Conservation (phyloP, 2,113 vertebrate species). For the Tachycineta bicolor region DNA sequence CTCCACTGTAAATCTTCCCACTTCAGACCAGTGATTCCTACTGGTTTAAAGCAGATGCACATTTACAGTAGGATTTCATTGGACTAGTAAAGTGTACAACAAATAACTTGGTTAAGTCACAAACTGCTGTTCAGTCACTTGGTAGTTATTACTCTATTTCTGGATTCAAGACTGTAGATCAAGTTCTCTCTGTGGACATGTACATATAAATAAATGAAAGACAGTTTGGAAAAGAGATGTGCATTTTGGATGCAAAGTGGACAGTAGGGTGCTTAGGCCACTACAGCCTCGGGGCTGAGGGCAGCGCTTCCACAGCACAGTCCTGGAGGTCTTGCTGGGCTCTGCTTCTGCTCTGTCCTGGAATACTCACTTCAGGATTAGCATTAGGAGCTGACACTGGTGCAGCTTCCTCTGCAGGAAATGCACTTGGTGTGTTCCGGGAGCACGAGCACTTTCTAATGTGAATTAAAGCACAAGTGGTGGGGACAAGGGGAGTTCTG, state of each 20-base stretch:
- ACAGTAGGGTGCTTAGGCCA: neutral
- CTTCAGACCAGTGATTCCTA: neutral
- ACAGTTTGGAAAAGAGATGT: neutral
- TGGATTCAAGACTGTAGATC: neutral
- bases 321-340: neutral
- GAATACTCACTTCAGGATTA: accelerated
- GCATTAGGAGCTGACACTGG: neutral
- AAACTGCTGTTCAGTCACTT: neutral
- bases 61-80: neutral
- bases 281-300: neutral
- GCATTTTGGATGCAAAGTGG: accelerated
- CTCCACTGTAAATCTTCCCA: neutral
- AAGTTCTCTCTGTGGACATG: neutral
- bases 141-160: neutral
- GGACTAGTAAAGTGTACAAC: neutral
- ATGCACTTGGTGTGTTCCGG: neutral
- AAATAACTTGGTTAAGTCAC: neutral
- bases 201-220: neutral
- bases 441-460: neutral
- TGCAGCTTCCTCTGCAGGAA: neutral
- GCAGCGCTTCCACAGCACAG: accelerated
- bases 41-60: neutral
- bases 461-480: neutral
- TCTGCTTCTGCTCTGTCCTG: neutral
- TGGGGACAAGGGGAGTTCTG: neutral